A percentile compares a stretch with the other conserved stretches of the same genome.
These are phyloP conservation scores for Prunella strophiata DNA, from an alignment of 2,797 vertebrate genomes.

Conservation along the genomic window DNA sequence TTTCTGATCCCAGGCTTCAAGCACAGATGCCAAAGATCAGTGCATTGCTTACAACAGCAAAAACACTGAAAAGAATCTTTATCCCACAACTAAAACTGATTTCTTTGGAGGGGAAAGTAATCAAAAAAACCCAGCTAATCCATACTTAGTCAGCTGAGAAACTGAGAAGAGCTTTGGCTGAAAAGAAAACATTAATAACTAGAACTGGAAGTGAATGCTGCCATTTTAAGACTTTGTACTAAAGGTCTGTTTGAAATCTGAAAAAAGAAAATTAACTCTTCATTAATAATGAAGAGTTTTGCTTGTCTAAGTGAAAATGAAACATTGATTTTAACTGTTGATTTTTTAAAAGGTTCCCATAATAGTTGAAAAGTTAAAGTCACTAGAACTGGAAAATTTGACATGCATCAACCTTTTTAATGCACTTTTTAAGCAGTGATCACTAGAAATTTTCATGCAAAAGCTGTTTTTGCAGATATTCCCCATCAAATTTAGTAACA, in stretches of 20 bases:
- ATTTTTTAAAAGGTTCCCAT: background rate
- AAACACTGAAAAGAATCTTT: background rate
- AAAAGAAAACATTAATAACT: background rate
- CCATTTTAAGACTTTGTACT: background rate
- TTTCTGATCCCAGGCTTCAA: background rate
- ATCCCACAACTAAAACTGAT: background rate
- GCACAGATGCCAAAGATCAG: background rate
- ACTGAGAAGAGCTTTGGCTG: background rate
- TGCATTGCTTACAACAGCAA: background rate
- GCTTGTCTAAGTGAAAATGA: background rate
- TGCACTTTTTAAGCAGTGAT: background rate
- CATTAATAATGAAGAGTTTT: background rate
- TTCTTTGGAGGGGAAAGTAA: background rate
- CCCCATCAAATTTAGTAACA: background rate
- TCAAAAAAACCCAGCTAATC: background rate
- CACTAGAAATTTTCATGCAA: background rate
- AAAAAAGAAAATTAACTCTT: background rate
- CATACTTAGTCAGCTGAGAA: background rate
- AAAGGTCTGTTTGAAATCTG: background rate
- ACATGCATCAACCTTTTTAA: background rate
- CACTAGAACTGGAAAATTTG: background rate
- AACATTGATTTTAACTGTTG: background rate
- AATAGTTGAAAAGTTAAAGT: background rate
- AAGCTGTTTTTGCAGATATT: background rate
- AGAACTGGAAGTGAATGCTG: background rate